Base-by-base conservation (phyloP, 2,888 invertebrate genomes). In the Apodemia duryi region DNA sequence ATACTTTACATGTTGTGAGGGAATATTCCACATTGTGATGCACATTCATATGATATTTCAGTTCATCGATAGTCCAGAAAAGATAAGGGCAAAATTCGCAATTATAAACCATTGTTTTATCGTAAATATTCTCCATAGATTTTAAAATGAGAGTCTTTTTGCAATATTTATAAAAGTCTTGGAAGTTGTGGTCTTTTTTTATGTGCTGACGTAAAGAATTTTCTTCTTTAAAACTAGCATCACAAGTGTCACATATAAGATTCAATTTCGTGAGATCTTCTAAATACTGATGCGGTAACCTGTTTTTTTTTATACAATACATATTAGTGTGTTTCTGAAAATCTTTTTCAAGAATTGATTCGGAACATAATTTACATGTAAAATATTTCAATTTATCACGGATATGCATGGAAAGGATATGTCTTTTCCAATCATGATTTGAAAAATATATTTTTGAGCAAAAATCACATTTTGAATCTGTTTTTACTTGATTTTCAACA, bases 391-490 rank as follows among this genome's bases (percentile, higher is more conserved):
- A 11, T 5, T 75, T 71, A 0, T 79, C 78, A 1, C 70, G 51
- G 2, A 54, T 76, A 0, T 87, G 86, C 0, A 74, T 70, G 0
- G 80, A 79, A 29, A 74, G 72, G 0, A 75, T 70, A 63, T 89
- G 89, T 0, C 86, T 71, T 61, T 77, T 72, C 2, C 89, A 70
- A 65, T 86, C 87, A 38, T 86, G 85, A 66, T 85, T 86, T 0
- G 86, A 85, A 0, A 83, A 82, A 66, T 87, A 89, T 0, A 82
- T 77, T 75, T 88, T 89, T 0, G 87, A 85, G 51, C 89, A 89
- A 0, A 84, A 70, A 10, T 78, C 78, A 46, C 89, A 89, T 62
- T 69, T 77, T 11, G 75, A 84, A n/a, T 83, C 81, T 0, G 73
- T 81, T 49, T 75, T 83, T 1, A 88, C 88, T 66, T 75, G 78